These are phyloP conservation scores for Patiria pectinifera DNA, from an alignment of 53 echinoderm and acorn worm species.

Conservation along the genomic window DNA sequence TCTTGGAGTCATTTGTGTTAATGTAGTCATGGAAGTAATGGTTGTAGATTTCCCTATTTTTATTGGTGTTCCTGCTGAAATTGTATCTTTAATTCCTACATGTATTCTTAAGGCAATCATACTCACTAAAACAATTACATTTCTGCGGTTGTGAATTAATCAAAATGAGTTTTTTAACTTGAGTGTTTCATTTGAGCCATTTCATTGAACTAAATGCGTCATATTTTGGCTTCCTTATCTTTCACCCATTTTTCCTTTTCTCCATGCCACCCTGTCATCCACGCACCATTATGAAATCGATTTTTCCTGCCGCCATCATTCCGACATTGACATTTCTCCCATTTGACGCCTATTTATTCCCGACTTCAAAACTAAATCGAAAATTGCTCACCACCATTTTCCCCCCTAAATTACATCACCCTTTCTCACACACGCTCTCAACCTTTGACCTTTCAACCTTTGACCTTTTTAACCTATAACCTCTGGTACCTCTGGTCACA, in stretches of 20 bases:
- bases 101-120: not conserved
- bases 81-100: not conserved
- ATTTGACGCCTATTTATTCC: not conserved
- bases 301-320: too few relatives aligned
- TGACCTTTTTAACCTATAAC: not conserved
- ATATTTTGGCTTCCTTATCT: conserved; percentile 41
- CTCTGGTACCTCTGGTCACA: conserved; percentile 24
- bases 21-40: not conserved
- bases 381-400: not conserved
- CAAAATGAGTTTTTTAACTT: not conserved
- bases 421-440: not conserved
- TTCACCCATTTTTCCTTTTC: conserved; percentile 36
- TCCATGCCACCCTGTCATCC: not conserved
- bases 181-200: not conserved
- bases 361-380: not conserved
- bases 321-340: too few relatives aligned
- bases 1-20: not conserved
- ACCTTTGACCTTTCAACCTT: not conserved
- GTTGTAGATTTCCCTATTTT: not conserved
- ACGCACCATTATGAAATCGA: too few relatives aligned
- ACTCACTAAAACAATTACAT: not conserved
- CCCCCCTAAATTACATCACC: not conserved
- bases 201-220: conserved; percentile 16
- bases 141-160: not conserved
- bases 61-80: not conserved